Evolutionary conservation across 2,888 invertebrate genomes (phyloP).

Genomic region (Cephus pygmeus): DNA sequence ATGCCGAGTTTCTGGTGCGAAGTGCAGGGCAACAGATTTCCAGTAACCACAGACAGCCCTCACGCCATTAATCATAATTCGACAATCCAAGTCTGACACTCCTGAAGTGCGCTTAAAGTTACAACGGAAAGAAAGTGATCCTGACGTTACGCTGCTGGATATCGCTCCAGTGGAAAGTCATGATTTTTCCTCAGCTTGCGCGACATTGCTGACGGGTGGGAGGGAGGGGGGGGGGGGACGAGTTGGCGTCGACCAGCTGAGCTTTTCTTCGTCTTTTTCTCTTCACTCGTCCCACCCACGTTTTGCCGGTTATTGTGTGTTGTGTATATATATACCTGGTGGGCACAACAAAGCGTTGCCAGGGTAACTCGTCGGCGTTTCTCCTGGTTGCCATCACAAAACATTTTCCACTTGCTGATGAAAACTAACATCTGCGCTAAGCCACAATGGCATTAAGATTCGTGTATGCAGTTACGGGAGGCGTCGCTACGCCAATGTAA

Average conservation of each 20-base stretch:
- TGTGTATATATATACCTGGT: not conserved
- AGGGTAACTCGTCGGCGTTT: constrained; percentile 46
- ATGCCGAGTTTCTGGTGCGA: not conserved
- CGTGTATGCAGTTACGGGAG: not conserved
- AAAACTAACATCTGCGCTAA: not conserved
- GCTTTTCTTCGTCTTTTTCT: constrained; percentile 23
- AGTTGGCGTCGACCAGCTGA: not conserved
- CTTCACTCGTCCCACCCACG: constrained; percentile 32
- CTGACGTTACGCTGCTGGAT: not conserved
- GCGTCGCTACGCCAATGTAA: not conserved
- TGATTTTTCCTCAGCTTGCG: not conserved
- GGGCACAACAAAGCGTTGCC: constrained; percentile 64
- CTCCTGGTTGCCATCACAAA: constrained; percentile 63
- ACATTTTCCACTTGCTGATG: constrained; percentile 47
- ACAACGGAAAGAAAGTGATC: not conserved
- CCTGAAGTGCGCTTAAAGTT: not conserved
- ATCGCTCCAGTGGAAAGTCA: not conserved
- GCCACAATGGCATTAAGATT: not conserved
- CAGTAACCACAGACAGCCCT: not conserved
- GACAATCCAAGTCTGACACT: not conserved
- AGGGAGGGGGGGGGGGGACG: not conserved
- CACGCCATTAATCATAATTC: not conserved
- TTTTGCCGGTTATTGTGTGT: not conserved
- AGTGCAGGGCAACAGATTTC: not conserved
- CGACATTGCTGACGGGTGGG: not conserved